phyloP scores from a whole-genome alignment of 1,140 invertebrate species.

The Temnothorax curvispinosus region DNA sequence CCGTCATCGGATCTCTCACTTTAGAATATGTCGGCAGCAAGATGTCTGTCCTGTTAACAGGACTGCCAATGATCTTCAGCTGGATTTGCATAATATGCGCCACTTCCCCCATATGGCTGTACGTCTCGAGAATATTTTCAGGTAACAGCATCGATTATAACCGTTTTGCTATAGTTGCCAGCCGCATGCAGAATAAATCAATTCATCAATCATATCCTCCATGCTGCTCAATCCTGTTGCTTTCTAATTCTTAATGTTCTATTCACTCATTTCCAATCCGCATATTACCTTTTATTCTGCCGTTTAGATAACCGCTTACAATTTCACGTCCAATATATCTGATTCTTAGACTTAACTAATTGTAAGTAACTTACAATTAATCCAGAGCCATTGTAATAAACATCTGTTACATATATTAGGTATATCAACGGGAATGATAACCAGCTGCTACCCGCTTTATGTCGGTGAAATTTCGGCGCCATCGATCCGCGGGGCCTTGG shows the following conservation, averaged over 20 bases:
- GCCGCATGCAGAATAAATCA: background rate
- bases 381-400: background rate
- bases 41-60: constrained; percentile 87
- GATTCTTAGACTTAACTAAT: background rate
- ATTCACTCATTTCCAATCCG: background rate
- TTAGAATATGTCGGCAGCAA: constrained; percentile 88
- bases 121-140: constrained; percentile 86
- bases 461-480: constrained; percentile 88
- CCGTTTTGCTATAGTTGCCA: background rate
- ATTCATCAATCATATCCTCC: background rate
- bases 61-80: constrained; percentile 87
- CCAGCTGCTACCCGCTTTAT: constrained; percentile 88
- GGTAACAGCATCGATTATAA: constrained; percentile 79
- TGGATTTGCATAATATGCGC: constrained; percentile 88
- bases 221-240: background rate
- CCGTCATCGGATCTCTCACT: constrained; percentile 76
- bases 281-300: background rate
- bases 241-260: background rate
- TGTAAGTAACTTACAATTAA: background rate
- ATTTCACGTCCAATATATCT: background rate
- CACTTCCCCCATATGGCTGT: constrained; percentile 85
- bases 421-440: constrained; percentile 86
- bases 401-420: constrained; percentile 36
- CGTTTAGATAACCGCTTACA: background rate
- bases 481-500: constrained; percentile 89